phyloP scores from a whole-genome alignment of 1,140 invertebrate species.

The Wasmannia auropunctata region DNA sequence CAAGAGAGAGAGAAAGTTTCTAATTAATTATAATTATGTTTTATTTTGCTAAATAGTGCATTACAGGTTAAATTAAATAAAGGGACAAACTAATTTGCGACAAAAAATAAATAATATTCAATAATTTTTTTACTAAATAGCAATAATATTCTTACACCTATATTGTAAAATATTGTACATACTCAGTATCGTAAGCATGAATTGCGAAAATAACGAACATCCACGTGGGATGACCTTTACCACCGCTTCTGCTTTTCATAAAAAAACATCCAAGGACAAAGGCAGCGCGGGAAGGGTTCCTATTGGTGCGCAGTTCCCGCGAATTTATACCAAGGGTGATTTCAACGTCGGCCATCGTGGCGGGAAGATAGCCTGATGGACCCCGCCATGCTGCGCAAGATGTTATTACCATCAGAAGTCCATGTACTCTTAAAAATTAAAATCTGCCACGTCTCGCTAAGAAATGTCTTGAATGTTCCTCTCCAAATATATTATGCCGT shows the following conservation, averaged over 20 bases:
- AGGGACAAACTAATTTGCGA: background rate
- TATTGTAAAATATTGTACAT: background rate
- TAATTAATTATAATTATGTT: background rate
- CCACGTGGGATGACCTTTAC: constrained; percentile 28
- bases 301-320: constrained; percentile 67
- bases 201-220: background rate
- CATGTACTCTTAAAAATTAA: constrained; percentile 7
- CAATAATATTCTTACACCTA: background rate
- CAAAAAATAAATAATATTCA: background rate
- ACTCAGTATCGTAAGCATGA: background rate
- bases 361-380: constrained; percentile 57
- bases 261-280: constrained; percentile 55
- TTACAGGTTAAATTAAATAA: background rate
- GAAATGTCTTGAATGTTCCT: background rate
- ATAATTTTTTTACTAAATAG: background rate
- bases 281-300: constrained; percentile 71
- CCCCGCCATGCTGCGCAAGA: constrained; percentile 16
- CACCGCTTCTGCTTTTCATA: background rate
- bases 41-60: background rate
- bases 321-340: constrained; percentile 69
- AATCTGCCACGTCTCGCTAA: background rate
- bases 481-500: background rate
- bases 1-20: background rate
- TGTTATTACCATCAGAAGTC: background rate
- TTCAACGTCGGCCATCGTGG: constrained; percentile 73